phyloP scores from a whole-genome alignment of 2,888 invertebrate genomes.

The Caenorhabditis drosophilae region DNA sequence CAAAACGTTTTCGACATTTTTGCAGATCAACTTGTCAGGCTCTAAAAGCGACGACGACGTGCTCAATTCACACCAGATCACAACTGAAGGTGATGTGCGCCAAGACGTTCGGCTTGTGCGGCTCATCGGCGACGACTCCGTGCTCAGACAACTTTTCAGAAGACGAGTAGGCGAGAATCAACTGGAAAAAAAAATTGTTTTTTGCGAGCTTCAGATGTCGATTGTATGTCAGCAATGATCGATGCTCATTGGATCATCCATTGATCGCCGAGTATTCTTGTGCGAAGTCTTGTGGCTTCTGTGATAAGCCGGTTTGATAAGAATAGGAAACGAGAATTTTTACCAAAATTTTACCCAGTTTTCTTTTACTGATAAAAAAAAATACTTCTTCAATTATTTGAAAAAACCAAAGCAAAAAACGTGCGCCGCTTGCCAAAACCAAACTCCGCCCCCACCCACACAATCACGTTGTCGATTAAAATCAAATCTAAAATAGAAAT shows the following conservation, averaged over 20 bases:
- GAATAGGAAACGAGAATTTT: neutral
- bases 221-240: slow-evolving; percentile 12
- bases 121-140: slow-evolving; percentile 12
- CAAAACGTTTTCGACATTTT: neutral
- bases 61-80: slow-evolving; percentile 10
- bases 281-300: slow-evolving; percentile 39
- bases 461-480: too few relatives aligned
- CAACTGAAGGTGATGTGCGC: slow-evolving; percentile 35
- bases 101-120: slow-evolving; percentile 32
- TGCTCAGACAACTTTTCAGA: slow-evolving; percentile 26
- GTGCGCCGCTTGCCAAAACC: too few relatives aligned
- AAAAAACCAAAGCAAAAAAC: too few relatives aligned
- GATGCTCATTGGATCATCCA: slow-evolving; percentile 20
- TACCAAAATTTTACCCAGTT: neutral
- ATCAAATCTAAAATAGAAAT: too few relatives aligned
- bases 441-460: too few relatives aligned
- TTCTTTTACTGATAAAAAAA: slow-evolving; percentile 11
- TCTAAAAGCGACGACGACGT: slow-evolving; percentile 5
- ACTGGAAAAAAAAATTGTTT: neutral
- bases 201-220: neutral
- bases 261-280: slow-evolving; percentile 37
- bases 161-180: slow-evolving; percentile 12
- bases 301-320: slow-evolving; percentile 32
- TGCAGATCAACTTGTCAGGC: neutral
- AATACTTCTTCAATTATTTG: too few relatives aligned